These are phyloP conservation scores for Colinus virginianus DNA, from an alignment of 2,113 vertebrate species.

Conservation along the genomic window DNA sequence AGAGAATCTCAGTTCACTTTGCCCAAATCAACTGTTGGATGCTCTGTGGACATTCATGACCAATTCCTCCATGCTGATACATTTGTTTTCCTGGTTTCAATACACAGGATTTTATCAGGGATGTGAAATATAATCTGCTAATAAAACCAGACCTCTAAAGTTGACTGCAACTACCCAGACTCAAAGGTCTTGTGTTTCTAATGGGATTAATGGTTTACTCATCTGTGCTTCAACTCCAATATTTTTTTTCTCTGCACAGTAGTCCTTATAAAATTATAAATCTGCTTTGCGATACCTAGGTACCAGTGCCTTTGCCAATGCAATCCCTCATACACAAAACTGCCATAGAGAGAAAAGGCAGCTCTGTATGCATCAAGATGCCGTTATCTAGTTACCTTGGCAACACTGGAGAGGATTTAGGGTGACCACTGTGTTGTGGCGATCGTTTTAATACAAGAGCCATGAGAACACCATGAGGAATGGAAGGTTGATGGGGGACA, in stretches of 20 bases:
- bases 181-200: neutral
- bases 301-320: rapidly evolving
- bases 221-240: neutral
- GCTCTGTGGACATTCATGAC: rapidly evolving
- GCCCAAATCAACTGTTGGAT: neutral
- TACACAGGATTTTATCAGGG: neutral
- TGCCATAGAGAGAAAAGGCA: neutral
- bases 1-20: neutral
- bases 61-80: neutral
- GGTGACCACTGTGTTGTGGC: rapidly evolving
- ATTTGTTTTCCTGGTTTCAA: neutral
- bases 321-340: neutral
- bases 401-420: neutral
- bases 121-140: neutral
- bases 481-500: neutral
- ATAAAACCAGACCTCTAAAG: neutral
- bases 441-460: neutral
- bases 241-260: neutral
- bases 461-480: rapidly evolving
- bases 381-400: neutral
- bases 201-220: neutral
- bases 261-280: neutral
- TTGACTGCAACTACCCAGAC: neutral
- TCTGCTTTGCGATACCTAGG: neutral
- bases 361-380: neutral